Base-by-base conservation (phyloP, 1,140 invertebrate genomes). In the Lasaia peninsularis region DNA sequence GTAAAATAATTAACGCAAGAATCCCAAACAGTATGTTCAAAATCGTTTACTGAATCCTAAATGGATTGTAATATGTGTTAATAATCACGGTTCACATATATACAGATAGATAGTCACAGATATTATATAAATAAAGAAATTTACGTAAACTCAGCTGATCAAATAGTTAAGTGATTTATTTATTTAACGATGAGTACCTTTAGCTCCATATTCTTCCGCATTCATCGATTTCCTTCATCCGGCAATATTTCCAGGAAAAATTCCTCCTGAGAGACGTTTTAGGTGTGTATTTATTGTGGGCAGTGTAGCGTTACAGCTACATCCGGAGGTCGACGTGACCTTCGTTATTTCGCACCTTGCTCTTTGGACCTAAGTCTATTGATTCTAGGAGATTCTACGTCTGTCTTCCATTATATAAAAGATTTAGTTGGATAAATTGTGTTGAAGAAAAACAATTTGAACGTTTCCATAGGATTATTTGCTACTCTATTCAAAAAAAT, bases 241-340 rank as follows among this genome's bases (percentile, higher is more conserved):
- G 54, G 28, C 16, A 31, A 33, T 56, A 56, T 64, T 60, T 61
- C 60, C 21, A 64, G 58, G 48, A 58, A 56, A 65, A 56, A 66
- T 63, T 63, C 52, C 44, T 59, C 58, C 53, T 21, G 40, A 21
- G 60, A 62, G 62, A 56, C 59, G 60, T 67, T 67, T 70, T 65
- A 65, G 65, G 40, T 58, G 61, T 35, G 59, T 62, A 60, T 67
- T 70, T 67, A 65, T 65, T 54, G 56, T 53, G 57, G 58, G 60
- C 60, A 67, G 68, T 61, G 54, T 67, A 62, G 62, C 68, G 59
- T 65, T 67, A 58, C 49, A 58, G 55, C 40, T 61, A 62, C 58
- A 67, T 71, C 65, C 65, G 65, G 52, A 59, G 62, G 33, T 34
- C 52, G 69, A 71, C 69, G 65, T 61, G 66, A 61, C 63, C 63